These are phyloP conservation scores for Toxotes jaculatrix DNA, from an alignment of 2,113 vertebrate genomes.

Conservation along the genomic window DNA sequence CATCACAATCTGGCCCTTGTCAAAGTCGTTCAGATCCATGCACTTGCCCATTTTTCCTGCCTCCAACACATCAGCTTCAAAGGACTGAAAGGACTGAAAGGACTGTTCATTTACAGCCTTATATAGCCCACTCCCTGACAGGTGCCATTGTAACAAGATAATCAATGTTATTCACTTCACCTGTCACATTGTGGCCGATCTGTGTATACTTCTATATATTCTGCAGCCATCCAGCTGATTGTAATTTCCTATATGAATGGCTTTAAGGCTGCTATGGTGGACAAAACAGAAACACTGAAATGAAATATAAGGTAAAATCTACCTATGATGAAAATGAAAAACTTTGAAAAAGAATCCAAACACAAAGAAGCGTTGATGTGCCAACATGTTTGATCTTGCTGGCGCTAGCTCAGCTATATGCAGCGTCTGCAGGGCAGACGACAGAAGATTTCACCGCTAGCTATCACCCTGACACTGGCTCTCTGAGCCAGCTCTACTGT, in stretches of 20 bases:
- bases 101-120: no score
- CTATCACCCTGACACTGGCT: conserved; percentile 66
- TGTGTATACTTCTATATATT: conserved; percentile 18
- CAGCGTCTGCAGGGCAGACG: conserved; percentile 51
- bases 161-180: no score
- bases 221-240: conserved; percentile 60
- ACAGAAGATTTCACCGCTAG: conserved; percentile 70
- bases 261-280: conserved; percentile 40
- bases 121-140: no score
- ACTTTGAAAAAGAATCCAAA: conserved; percentile 16
- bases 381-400: conserved; percentile 39
- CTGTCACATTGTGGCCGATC: no score
- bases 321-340: conserved; percentile 38
- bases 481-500: conserved; percentile 64
- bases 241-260: conserved; percentile 48
- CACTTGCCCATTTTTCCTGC: no score
- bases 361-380: conserved; percentile 16
- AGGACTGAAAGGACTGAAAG: no score
- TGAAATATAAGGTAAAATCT: conserved; percentile 55
- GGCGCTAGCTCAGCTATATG: conserved; percentile 63
- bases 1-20: no score
- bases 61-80: no score
- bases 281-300: conserved; percentile 51
- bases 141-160: no score
- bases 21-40: no score